Evolutionary conservation across 2,113 vertebrate species (phyloP).

Genomic region (Poeciliopsis occidentalis): DNA sequence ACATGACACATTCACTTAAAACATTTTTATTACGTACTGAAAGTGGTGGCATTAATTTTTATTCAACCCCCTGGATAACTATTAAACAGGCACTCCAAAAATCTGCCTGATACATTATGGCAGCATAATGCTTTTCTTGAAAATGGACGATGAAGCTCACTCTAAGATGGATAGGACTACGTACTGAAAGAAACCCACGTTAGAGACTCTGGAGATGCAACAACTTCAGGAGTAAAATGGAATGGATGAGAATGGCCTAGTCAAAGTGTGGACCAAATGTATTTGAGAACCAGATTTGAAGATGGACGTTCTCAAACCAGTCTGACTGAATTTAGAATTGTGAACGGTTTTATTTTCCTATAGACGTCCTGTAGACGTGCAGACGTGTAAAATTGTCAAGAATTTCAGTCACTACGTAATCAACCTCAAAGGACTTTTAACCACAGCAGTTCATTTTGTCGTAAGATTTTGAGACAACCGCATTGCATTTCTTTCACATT

Average conservation of each 20-base stretch:
- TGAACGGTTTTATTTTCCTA: too few relatives aligned
- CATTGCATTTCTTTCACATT: not conserved
- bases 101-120: not conserved
- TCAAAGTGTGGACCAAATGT: not conserved
- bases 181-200: too few relatives aligned
- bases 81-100: not conserved
- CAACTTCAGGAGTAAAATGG: too few relatives aligned
- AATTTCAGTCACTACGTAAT: not conserved
- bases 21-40: not conserved
- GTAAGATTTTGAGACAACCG: not conserved
- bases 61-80: too few relatives aligned
- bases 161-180: too few relatives aligned
- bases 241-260: too few relatives aligned
- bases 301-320: not conserved
- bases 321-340: too few relatives aligned
- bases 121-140: too few relatives aligned
- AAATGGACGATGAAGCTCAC: too few relatives aligned
- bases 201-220: too few relatives aligned
- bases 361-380: too few relatives aligned
- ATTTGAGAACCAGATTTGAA: too few relatives aligned
- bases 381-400: not conserved
- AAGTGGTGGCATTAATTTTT: not conserved
- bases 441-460: not conserved
- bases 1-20: not conserved
- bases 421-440: not conserved